Evolutionary conservation across 2,113 vertebrate genomes (phyloP), one percentile per base, ranked within the genome.

Genomic region (Xerus inauris): DNA sequence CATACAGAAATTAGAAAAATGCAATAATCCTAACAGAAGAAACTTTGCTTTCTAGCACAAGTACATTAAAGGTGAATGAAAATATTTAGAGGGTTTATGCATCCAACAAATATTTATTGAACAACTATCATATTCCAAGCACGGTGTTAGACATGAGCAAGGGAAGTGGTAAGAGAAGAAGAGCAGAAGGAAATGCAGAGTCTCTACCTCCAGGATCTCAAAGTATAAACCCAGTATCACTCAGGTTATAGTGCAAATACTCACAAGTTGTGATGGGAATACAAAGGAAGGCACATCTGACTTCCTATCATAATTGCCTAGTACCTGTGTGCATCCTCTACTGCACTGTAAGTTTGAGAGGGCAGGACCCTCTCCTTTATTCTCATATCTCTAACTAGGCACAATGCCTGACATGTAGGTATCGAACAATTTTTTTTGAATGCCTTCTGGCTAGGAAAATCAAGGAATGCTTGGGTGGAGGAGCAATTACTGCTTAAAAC

Each of bases 1-100:
- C 10, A 45, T 47, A 19, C 35, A 94, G 64, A 86, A 92, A n/a
- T 89, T 69, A 89, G 67, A 95, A 17, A 94, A 95, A 88, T 79
- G 22, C 85, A 82, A 93, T 40, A 72, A 32, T 89, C 38, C 62
- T 85, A 47, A 75, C 45, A 87, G 91, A 54, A 93, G 62, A 87
- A 94, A 30, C 35, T 35, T 30, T 69, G 65, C 35, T n/a, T 12
- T n/a, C 65, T 35, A 57, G 40, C 13, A 87, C 24, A 32, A 65
- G 11, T 40, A 22, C 49, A 81, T 65, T 84, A 82, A 47, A 95
- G 86, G 86, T 89, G 10, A 69, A 86, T 82, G 86, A 42, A 96
- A 96, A 92, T 92, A 73, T 64, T 83, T 79, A 69, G 32, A 89
- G 85, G 82, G 17, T 40, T 84, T 93, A 54, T 47, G n/a, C 17